Percentiles rank a stretch among this genome's conserved stretches.
These are phyloP conservation scores for Limnephilus marmoratus DNA, from an alignment of 2,888 invertebrate genomes.

Conservation along the genomic window DNA sequence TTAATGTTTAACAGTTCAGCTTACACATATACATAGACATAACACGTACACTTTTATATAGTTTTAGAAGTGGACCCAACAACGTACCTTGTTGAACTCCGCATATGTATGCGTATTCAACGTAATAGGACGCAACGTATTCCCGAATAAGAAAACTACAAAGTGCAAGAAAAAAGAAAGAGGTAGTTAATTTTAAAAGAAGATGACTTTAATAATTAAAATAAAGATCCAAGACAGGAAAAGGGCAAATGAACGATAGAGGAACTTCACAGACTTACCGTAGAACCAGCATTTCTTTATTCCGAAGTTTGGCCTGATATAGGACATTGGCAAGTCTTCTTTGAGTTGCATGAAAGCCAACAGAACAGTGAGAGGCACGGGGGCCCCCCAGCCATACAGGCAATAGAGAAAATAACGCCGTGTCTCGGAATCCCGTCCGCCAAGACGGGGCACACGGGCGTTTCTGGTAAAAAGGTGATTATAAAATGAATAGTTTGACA, in stretches of 20 bases:
- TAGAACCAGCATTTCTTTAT: no score
- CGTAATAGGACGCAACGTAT: not conserved
- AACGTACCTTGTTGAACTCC: not conserved
- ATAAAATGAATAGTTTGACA: not conserved
- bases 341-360: conserved; percentile 68
- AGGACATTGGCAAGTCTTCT: no score
- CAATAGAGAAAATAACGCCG: conserved; percentile 81
- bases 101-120: not conserved
- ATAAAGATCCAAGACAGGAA: not conserved
- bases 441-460: conserved; percentile 61
- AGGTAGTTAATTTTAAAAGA: no score
- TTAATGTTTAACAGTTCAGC: no score
- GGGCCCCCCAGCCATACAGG: conserved; percentile 83
- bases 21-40: no score
- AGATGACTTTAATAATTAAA: no score
- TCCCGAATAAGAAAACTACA: not conserved
- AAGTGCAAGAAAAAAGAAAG: not conserved
- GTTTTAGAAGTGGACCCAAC: not conserved
- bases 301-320: no score
- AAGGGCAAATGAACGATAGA: no score
- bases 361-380: conserved; percentile 75
- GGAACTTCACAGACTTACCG: no score
- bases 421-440: conserved; percentile 72
- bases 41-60: not conserved
- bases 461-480: conserved; percentile 68